Base-by-base conservation (phyloP, 2,888 invertebrate species). In the Leptothorax acervorum region DNA sequence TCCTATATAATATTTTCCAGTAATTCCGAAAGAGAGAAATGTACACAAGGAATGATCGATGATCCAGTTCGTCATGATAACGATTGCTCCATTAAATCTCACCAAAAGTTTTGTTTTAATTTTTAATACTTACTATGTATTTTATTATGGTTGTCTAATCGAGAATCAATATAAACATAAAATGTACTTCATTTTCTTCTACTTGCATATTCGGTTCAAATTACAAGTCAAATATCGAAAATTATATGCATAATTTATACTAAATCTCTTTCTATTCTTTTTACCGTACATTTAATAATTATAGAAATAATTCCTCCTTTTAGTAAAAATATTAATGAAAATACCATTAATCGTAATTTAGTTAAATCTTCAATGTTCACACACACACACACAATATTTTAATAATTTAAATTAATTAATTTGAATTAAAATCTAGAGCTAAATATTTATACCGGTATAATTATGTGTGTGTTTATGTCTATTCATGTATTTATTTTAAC, bases 141-240 rank as follows among this genome's bases (percentile, higher is more conserved):
- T 62, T 57, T 15, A 74, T 0, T 23, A 4, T 39, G 11, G 9
- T 5, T 23, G 18, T 55, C 23, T 71, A 55, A 39, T 71, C 28
- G 23, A 39, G 18, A 65, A 55, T 39, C 5, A 18, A 55, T 18
- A 18, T 11, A 68, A 5, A 53, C 1, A 23, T 12, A n/a, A 35
- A 53, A 12, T 51, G 0, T 51, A 39, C 8, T 71, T 71, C 9
- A 39, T 15, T 55, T 55, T 55, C 3, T 28, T 60, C 11, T 18
- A 39, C 9, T 23, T 48, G 6, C 11, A 15, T 9, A 60, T n/a
- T n/a, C 0, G 15, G 2, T 48, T 62, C 9, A 35, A 60, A 12
- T 57, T 73, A 39, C 9, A 74, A 45, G 6, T 63, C 31, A 31
- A 48, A 75, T 63, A 73, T 57, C 2, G 23, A 63, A 48, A 74